phyloP scores from a whole-genome alignment of 2,888 invertebrate genomes.

The Drosophila aldrichi region DNA sequence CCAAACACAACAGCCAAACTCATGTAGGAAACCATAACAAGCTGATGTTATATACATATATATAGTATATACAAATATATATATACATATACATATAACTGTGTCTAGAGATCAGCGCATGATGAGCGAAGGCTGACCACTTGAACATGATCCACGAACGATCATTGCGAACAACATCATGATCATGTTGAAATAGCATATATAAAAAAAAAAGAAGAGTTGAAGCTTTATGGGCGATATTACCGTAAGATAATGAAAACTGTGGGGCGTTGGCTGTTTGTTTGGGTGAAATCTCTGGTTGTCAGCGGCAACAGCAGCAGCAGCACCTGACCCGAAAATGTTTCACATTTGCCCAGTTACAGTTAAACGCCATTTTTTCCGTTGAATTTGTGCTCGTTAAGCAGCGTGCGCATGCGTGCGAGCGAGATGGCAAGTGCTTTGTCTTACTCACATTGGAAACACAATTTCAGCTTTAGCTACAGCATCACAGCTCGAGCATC shows the following conservation, averaged over 20 bases:
- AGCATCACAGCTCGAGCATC: conserved; percentile 24
- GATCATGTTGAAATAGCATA: conserved; percentile 39
- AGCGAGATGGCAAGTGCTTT: conserved; percentile 18
- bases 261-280: conserved; percentile 73
- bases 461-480: conserved; percentile 30
- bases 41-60: conserved; percentile 27
- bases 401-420: conserved; percentile 39
- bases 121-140: conserved; percentile 63
- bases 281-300: conserved; percentile 71
- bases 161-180: conserved; percentile 26
- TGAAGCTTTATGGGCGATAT: conserved; percentile 73
- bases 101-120: conserved; percentile 55
- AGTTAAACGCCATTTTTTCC: conserved; percentile 82
- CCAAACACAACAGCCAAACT: conserved; percentile 13
- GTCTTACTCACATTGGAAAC: not conserved
- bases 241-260: conserved; percentile 80
- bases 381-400: conserved; percentile 67
- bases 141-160: conserved; percentile 22
- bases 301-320: conserved; percentile 35
- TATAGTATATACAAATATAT: not conserved
- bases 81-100: conserved; percentile 1
- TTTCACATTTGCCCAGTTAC: conserved; percentile 79
- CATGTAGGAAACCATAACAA: conserved; percentile 72
- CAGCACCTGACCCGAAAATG: conserved; percentile 80
- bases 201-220: conserved; percentile 31